phyloP scores from a whole-genome alignment of 2,888 invertebrate species.

The Horisme vitalbata region DNA sequence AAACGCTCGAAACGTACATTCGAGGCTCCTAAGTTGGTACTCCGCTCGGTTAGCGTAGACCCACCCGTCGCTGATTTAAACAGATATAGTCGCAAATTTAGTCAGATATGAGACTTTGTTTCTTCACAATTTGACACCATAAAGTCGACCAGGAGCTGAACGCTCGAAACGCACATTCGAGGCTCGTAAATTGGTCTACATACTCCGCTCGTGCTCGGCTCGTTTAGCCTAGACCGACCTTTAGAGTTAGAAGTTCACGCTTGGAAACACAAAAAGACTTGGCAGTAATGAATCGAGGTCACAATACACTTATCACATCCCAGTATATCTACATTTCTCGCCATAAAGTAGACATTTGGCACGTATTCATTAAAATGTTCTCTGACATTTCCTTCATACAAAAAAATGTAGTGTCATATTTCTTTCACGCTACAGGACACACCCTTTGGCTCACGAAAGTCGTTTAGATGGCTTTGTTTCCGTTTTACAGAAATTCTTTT shows the following conservation, averaged over 20 bases:
- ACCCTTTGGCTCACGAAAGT: conserved; percentile 41
- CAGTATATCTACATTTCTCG: conserved; percentile 23
- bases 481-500: conserved; percentile 37
- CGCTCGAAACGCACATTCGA: too few species aligned
- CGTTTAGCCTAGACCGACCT: too few species aligned
- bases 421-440: conserved; percentile 37
- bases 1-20: too few species aligned
- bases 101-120: too few species aligned
- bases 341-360: conserved; percentile 46
- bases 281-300: conserved; percentile 2
- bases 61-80: too few species aligned
- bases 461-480: conserved; percentile 39
- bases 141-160: too few species aligned
- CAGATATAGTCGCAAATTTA: too few species aligned
- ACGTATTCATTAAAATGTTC: conserved; percentile 47
- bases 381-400: conserved; percentile 36
- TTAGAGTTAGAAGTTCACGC: background rate
- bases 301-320: conserved; percentile 6
- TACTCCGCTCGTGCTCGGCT: too few species aligned
- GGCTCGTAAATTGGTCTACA: too few species aligned
- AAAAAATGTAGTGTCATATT: conserved; percentile 42
- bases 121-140: too few species aligned
- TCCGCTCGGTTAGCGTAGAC: too few species aligned
- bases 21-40: too few species aligned
- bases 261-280: background rate